A percentile compares a stretch with the other conserved stretches of the same genome.
Evolutionary conservation across 2,888 invertebrate genomes (phyloP).

Genomic region (Plebejus melissa): DNA sequence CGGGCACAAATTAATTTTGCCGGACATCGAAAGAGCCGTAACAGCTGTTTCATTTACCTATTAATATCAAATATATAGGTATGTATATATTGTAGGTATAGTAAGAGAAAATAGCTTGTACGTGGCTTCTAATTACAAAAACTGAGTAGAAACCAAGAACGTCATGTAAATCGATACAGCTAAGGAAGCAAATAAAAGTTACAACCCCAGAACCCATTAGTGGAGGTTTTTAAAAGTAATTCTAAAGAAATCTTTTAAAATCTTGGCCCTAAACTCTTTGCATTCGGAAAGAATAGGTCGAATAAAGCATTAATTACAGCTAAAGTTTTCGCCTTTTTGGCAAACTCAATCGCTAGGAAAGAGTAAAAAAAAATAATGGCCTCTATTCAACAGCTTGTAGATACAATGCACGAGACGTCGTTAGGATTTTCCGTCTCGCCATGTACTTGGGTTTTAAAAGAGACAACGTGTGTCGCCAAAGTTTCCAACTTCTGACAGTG

Average conservation of each 20-base stretch:
- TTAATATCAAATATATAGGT: neutral
- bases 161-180: neutral
- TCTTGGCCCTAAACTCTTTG: neutral
- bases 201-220: neutral
- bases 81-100: too few relatives aligned
- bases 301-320: constrained; percentile 10
- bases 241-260: constrained; percentile 8
- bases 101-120: neutral
- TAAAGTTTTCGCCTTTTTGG: constrained; percentile 7
- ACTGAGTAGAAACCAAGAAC: neutral
- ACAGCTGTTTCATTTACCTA: constrained; percentile 33
- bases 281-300: constrained; percentile 2
- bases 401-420: constrained; percentile 22
- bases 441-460: constrained; percentile 17
- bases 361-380: constrained; percentile 9
- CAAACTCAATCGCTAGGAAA: neutral
- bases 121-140: neutral
- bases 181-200: neutral
- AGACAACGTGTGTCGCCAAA: constrained; percentile 27
- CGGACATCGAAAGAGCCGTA: constrained; percentile 42
- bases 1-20: constrained; percentile 43
- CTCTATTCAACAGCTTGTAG: constrained; percentile 21
- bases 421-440: constrained; percentile 14
- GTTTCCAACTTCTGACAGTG: constrained; percentile 27
- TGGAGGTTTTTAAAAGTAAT: neutral